Base-by-base conservation (phyloP, 2,113 vertebrate genomes). In the Calonectris borealis region DNA sequence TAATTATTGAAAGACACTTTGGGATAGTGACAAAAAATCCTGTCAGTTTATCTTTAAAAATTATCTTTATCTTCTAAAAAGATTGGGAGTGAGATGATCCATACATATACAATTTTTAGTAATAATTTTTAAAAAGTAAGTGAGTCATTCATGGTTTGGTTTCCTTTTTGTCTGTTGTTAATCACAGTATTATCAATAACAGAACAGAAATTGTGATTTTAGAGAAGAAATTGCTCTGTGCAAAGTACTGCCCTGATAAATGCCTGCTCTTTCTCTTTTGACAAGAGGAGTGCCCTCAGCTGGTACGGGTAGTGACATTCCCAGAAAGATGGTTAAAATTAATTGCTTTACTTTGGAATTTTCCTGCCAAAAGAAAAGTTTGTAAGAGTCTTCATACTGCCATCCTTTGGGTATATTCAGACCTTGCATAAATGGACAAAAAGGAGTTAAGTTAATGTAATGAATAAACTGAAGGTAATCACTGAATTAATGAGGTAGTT, bases 401-500 rank as follows among this genome's bases (percentile, higher is more conserved):
- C 6, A 51, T 88, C 42, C 48, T 84, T 75, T 79, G 64, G 42
- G 29, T 76, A 58, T 92, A 83, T 78, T 78, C 38, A 48, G 32
- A 66, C 48, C 54, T 75, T 71, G 24, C 13, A 68, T 68, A 93
- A 93, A 72, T 79, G 69, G 57, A 75, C 24, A 79, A 90, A 94
- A 86, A 96, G 6, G 46, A 93, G 42, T 88, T 93, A 90, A 86
- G n/a, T n/a, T 66, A 92, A 84, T 75, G n/a, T 36, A 92, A 95
- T 84, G 91, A 93, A 96, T 95, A 86, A 94, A 92, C 83, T 78
- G 76, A 93, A 96, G 7, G 36, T 75, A 96, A 91, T 93, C 65
- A 93, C 57, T 91, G 86, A 97, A 91, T 94, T 94, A 96, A 96
- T 94, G 69, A 96, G 52, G 36, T 91, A 83, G 77, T 42, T 83